A percentile compares a stretch with the other conserved stretches of the same genome.
Conservation (phyloP, 2,113 vertebrate species). For the Cynopterus brachyotis region DNA sequence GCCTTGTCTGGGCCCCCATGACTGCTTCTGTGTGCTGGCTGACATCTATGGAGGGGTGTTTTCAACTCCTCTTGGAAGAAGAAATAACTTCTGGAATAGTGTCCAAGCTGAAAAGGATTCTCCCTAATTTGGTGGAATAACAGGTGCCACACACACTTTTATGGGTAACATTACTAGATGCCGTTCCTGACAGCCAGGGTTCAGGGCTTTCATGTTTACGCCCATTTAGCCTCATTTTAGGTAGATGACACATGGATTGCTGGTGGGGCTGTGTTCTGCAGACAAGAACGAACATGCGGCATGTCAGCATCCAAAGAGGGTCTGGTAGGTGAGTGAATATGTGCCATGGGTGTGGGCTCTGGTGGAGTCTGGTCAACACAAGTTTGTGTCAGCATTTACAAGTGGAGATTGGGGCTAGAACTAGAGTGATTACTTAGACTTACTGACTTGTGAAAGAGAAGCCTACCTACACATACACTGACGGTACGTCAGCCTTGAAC, state of each 20-base stretch:
- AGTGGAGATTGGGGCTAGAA: neutral
- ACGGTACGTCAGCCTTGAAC: neutral
- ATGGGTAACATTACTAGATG: neutral
- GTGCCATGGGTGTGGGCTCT: neutral
- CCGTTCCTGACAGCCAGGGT: neutral
- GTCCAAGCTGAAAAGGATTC: neutral
- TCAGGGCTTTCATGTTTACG: neutral
- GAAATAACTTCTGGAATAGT: neutral
- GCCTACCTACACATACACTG: fast-evolving
- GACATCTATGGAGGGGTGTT: neutral
- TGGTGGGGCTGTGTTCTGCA: neutral
- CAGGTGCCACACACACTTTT: neutral
- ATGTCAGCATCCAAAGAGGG: neutral
- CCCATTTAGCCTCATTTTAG: neutral
- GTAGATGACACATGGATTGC: neutral
- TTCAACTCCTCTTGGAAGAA: neutral
- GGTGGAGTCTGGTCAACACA: neutral
- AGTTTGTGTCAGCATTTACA: neutral
- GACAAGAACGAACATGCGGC: no score
- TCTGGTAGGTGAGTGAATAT: neutral
- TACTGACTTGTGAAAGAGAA: neutral
- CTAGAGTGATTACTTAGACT: neutral
- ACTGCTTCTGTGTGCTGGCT: neutral
- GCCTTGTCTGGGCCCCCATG: fast-evolving
- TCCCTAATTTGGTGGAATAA: neutral